A percentile compares a stretch with the other conserved stretches of the same genome.
phyloP scores from a whole-genome alignment of 2,797 vertebrate genomes.

The Scleropages formosus region DNA sequence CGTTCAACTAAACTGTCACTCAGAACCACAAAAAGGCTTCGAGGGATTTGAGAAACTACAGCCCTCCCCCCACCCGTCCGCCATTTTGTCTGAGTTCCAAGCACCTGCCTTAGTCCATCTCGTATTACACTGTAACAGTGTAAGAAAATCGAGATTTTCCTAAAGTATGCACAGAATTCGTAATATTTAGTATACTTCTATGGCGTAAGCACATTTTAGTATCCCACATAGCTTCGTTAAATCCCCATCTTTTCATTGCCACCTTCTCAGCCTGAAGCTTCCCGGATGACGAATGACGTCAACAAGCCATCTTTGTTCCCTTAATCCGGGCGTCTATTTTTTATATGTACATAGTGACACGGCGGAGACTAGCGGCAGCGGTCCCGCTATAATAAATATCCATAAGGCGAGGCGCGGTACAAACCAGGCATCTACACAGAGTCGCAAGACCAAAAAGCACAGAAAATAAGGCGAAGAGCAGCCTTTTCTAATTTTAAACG shows the following conservation, averaged over 20 bases:
- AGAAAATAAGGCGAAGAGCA: conserved; percentile 26
- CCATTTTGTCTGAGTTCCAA: conserved; percentile 72
- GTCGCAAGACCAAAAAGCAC: conserved; percentile 17
- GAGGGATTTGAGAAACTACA: neutral
- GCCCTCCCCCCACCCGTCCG: conserved; percentile 63
- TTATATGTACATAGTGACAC: conserved; percentile 61
- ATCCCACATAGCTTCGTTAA: neutral
- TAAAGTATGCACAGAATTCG: neutral
- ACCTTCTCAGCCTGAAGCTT: conserved; percentile 64
- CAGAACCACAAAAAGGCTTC: neutral
- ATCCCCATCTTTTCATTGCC: conserved; percentile 42
- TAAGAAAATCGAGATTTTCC: neutral
- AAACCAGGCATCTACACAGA: conserved; percentile 33
- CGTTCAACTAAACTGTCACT: neutral
- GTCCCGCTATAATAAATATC: conserved; percentile 45
- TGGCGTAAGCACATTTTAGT: conserved; percentile 16
- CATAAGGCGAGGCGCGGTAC: conserved; percentile 51
- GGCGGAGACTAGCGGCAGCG: conserved; percentile 46
- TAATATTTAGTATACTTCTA: neutral
- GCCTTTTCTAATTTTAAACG: neutral
- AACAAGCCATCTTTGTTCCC: conserved; percentile 71
- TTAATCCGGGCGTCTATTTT: conserved; percentile 69
- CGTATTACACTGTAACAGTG: neutral
- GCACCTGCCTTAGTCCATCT: neutral
- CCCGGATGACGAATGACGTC: conserved; percentile 72